Evolutionary conservation across 1,140 invertebrate genomes (phyloP), one percentile per base, ranked within the genome.

Genomic region (Aleiodes sp.): DNA sequence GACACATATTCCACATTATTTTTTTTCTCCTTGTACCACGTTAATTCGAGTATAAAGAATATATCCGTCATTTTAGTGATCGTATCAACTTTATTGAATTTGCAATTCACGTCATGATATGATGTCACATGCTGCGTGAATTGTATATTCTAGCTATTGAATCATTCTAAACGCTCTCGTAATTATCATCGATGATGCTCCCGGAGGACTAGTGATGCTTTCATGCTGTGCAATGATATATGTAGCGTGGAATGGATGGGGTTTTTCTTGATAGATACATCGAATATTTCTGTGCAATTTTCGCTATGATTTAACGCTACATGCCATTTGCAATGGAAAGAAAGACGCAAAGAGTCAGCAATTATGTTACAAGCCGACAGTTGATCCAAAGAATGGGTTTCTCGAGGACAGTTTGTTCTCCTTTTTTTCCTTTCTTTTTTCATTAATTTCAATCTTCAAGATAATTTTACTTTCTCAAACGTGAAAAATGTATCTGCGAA

Each of bases 401-500:
- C 14, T 43, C n/a, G 39, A 16, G 7, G 39, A 43, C 14, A 43
- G 6, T 43, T 14, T 43, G 19, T 43, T 14, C 26, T 26, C 26
- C 14, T 52, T 52, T 52, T 6, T 26, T 41, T 41, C 14, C 31
- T n/a, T 41, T 14, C 46, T n/a, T n/a, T n/a, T n/a, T n/a, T 16
- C 16, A 52, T 52, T 24, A 2, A 52, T 21, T 4, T 9, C 12
- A 52, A 21, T 52, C 19, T 16, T 24, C 12, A 7, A 9, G 61
- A 14, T n/a, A n/a, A n/a, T 1, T 10, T 33, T 2, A 39, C 37
- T 33, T 63, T 63, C 62, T 43, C 14, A 59, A 62, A 39, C 26
- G 7, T 2, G 26, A 35, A 21, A 39, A 28, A 24, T 67, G 26
- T 12, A 41, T 41, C 75, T 76, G 72, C 74, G 73, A 70, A 76